Evolutionary conservation across 2,888 invertebrate genomes (phyloP), one percentile per base, ranked within the genome.

Genomic region (Autographa pulchrina): DNA sequence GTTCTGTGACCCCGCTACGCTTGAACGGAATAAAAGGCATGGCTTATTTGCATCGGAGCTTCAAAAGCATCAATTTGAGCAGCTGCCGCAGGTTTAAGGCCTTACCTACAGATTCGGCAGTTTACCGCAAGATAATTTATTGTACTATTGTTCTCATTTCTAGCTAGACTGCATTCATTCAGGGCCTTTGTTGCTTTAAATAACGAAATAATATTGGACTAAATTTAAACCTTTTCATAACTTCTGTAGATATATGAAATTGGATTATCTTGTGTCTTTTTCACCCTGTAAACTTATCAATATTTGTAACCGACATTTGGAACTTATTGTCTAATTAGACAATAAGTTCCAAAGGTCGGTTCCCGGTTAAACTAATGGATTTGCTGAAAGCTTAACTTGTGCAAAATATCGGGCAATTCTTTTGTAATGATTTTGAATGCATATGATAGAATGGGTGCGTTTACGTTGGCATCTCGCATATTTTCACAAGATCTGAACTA

Each of bases 1-100:
- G 94, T 92, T 94, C 91, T 92, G 91, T 92, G 94, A 93, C 95
- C 94, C 90, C 92, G 93, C 94, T 92, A 94, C 93, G 95, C 90
- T 92, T 91, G 89, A 92, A 87, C 87, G 91, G 86, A 83, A 88
- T 91, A 93, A 92, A 90, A 88, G 88, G 89, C 92, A 89, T 92
- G 86, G 83, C 88, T 89, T 91, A 92, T 91, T 91, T 85, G 89
- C 80, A 85, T 88, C 87, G 83, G 87, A 86, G 84, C 86, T 87
- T 86, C 82, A 78, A 82, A 89, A 88, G 86, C 83, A 86, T 86
- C 76, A 78, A 88, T 87, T 87, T 79, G 66, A 76, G 77, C 86
- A 89, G 88, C 87, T 86, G 89, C 82, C 64, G 38, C 71, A 78
- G 74, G 80, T 82, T 83, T 62, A 65, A 76, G 68, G 68, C 76